A percentile compares a stretch with the other conserved stretches of the same genome.
Conservation (phyloP, 2,113 vertebrate species). For the Microcebus murinus region DNA sequence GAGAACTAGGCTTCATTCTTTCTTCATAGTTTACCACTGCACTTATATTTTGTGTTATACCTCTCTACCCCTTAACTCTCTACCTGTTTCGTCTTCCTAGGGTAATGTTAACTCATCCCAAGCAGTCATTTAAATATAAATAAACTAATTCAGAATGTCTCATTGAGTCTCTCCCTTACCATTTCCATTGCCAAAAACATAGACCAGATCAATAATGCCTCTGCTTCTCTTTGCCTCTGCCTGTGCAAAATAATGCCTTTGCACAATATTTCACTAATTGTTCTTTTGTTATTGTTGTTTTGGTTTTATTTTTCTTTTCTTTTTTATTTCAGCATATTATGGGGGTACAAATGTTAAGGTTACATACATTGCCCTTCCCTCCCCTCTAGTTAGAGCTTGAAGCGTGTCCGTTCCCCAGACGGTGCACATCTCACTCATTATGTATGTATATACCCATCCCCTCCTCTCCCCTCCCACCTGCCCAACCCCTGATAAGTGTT, state of each 20-base stretch:
- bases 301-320: no score
- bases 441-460: no score
- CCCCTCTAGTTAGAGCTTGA: no score
- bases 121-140: neutral
- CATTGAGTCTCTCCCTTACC: neutral
- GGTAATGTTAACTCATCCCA: neutral
- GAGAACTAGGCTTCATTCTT: neutral
- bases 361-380: no score
- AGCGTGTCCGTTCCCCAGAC: no score
- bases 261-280: no score
- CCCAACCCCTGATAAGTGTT: no score
- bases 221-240: neutral
- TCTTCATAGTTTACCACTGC: neutral
- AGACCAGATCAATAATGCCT: neutral
- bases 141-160: neutral
- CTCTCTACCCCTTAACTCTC: neutral
- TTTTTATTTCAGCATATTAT: no score
- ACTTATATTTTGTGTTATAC: neutral
- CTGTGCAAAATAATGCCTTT: neutral
- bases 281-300: no score
- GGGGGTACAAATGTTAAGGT: no score
- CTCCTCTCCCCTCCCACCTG: no score
- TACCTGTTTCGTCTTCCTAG: neutral
- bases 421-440: no score
- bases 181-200: neutral